Conservation (phyloP, 2,888 invertebrate genomes). For the Ochropleura leucogaster region DNA sequence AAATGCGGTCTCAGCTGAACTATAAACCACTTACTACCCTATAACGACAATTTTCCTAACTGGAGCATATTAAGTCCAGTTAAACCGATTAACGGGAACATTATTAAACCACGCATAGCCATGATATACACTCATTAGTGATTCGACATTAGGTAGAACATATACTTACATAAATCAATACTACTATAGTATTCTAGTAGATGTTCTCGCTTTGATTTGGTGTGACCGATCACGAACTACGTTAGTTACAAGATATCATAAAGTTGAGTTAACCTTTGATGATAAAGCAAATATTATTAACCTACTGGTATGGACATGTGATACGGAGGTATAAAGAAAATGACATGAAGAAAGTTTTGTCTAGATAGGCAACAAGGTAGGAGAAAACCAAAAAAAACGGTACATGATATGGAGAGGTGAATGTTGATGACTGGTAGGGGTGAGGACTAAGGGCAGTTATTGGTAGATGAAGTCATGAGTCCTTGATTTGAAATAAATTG, state of each 20-base stretch:
- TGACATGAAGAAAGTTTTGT: background rate
- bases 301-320: background rate
- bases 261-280: conserved; percentile 3
- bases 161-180: conserved; percentile 29
- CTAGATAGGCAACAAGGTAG: background rate
- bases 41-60: conserved; percentile 5
- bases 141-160: background rate
- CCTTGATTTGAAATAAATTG: background rate
- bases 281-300: background rate
- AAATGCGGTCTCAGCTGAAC: conserved; percentile 2
- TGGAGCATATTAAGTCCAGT: conserved; percentile 3
- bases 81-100: conserved; percentile 22
- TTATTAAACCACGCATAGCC: conserved; percentile 11
- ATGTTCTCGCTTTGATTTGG: conserved; percentile 1
- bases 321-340: background rate
- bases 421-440: background rate
- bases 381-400: background rate
- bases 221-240: conserved; percentile 43
- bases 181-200: conserved; percentile 16
- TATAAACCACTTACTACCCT: background rate
- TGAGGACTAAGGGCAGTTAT: background rate
- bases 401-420: background rate
- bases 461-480: background rate
- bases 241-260: conserved; percentile 8
- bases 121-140: conserved; percentile 1